Base-by-base conservation (phyloP, 1,140 invertebrate genomes). In the Penaeus chinensis region DNA sequence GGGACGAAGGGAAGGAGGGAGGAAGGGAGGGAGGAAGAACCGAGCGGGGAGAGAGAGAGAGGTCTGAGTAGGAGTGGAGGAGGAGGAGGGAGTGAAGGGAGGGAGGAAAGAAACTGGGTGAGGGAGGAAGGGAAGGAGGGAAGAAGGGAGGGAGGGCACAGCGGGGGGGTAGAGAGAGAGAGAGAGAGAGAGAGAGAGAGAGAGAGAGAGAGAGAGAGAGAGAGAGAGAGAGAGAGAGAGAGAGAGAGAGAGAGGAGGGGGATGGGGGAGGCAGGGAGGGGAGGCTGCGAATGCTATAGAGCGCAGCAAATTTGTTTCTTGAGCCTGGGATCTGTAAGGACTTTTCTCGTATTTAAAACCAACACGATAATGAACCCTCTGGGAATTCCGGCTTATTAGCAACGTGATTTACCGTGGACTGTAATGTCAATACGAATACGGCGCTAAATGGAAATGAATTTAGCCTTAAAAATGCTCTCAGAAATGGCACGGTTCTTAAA, bases 331-430 rank as follows among this genome's bases (percentile, higher is more conserved):
- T 20, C 47, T 42, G 37, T 42, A 84, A 84, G 82, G 82, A 61
- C 27, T 84, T 84, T 71, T 65, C 82, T 69, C 42, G 13, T 71
- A 37, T n/a, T n/a, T 20, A 65, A 71, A 69, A 24, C 69, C 66
- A 71, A 24, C 60, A 54, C 69, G 66, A 54, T 71, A 83, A 83
- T 83, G 82, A 71, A 83, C 60, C 82, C 82, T 42, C 22, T 54
- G 82, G 82, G 82, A 83, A 83, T 71, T 65, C 42, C 63, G 18
- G 74, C 82, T 69, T 83, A 83, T 83, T 83, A 83, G 66, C 82
- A 71, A 69, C 66, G 20, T 83, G 66, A 71, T 83, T 83, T 74
- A 47, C 82, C 66, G 27, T 10, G 82, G 66, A 83, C 60, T 74
- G 82, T 69, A 42, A 20, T 71, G 82, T 54, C 82, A 83, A 83